These are phyloP conservation scores for Bhutanitis thaidina DNA, from an alignment of 2,888 invertebrate genomes.

Conservation along the genomic window DNA sequence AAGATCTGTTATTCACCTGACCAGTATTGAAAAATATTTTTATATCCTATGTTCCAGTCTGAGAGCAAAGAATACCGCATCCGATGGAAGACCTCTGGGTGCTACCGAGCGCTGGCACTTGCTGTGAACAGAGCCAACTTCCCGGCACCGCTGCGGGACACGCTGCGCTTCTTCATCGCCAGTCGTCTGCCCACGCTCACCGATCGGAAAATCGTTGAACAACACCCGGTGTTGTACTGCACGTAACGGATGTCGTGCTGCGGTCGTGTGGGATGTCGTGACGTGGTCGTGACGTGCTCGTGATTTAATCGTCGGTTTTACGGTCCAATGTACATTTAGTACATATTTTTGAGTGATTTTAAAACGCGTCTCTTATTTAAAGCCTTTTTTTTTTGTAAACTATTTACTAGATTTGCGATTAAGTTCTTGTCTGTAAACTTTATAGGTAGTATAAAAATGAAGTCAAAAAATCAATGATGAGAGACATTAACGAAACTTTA, in stretches of 20 bases:
- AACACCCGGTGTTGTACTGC: constrained; percentile 29
- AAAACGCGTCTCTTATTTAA: too few species aligned
- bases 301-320: too few species aligned
- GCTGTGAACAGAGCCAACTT: constrained; percentile 44
- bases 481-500: too few species aligned
- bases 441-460: too few species aligned
- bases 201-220: constrained; percentile 25
- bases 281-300: background rate
- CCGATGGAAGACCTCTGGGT: constrained; percentile 82
- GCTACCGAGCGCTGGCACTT: constrained; percentile 72
- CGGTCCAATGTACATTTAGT: too few species aligned
- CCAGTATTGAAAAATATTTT: too few species aligned
- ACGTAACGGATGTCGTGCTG: background rate
- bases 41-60: constrained; percentile 81
- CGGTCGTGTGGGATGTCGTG: background rate
- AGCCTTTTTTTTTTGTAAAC: too few species aligned
- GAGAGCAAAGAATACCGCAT: constrained; percentile 84
- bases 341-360: too few species aligned
- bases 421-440: too few species aligned
- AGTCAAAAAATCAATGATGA: too few species aligned
- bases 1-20: too few species aligned
- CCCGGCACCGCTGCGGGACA: constrained; percentile 51
- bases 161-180: constrained; percentile 54
- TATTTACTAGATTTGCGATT: too few species aligned
- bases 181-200: constrained; percentile 37